Conservation (phyloP, 2,113 vertebrate species). For the Lycaon pictus region DNA sequence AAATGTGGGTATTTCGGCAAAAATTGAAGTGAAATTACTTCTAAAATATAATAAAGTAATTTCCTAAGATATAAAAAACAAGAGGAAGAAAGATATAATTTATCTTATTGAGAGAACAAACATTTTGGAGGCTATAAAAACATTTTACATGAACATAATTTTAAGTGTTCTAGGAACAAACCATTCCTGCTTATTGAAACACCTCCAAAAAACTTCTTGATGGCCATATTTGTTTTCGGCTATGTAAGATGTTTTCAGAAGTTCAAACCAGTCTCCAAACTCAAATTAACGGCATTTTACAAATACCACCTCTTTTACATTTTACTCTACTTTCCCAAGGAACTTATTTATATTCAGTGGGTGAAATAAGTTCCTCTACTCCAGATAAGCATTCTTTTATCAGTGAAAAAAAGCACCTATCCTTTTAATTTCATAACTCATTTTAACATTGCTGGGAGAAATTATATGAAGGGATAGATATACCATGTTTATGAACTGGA, state of each 20-base stretch:
- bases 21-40: background rate
- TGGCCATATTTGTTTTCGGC: background rate
- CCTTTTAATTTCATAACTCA: conserved; percentile 19
- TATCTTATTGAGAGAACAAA: background rate
- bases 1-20: conserved; percentile 50
- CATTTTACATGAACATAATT: conserved; percentile 22
- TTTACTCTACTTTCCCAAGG: background rate
- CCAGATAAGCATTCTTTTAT: background rate
- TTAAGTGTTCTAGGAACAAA: conserved; percentile 29
- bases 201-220: background rate
- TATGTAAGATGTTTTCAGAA: conserved; percentile 24
- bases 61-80: background rate
- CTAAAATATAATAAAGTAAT: conserved; percentile 39
- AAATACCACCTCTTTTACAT: background rate
- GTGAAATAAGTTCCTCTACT: background rate
- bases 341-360: background rate
- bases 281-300: conserved; percentile 21
- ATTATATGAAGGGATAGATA: background rate
- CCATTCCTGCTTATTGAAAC: conserved; percentile 5
- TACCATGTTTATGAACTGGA: background rate
- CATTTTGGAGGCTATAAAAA: background rate
- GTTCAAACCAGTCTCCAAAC: conserved; percentile 21
- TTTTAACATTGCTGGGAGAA: background rate
- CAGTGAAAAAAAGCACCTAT: background rate
- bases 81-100: background rate